Conservation (phyloP, 2,797 vertebrate species). For the Macrochelys suwanniensis region DNA sequence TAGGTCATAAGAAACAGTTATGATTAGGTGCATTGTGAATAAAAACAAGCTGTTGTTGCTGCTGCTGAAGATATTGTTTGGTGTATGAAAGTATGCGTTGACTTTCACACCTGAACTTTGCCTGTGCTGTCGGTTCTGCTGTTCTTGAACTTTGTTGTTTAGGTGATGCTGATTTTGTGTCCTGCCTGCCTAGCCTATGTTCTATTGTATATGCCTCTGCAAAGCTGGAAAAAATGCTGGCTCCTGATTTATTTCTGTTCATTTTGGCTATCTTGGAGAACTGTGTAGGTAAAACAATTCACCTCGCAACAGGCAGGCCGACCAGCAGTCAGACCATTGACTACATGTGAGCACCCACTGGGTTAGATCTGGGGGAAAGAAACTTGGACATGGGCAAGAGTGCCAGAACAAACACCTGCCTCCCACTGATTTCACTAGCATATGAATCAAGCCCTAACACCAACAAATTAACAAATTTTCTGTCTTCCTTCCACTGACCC, state of each 20-base stretch:
- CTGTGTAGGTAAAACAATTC: too few species aligned
- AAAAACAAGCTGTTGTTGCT: background rate
- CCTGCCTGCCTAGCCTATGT: background rate
- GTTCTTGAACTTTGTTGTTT: background rate
- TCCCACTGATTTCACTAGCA: background rate
- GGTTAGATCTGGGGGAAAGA: background rate
- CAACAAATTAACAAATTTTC: background rate
- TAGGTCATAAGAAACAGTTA: background rate
- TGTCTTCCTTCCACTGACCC: background rate
- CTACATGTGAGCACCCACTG: too few species aligned
- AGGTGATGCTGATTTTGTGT: background rate
- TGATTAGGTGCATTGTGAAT: background rate
- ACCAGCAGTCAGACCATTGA: too few species aligned
- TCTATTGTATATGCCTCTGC: background rate
- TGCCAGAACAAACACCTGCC: background rate
- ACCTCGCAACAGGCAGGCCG: too few species aligned
- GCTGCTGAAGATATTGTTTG: background rate
- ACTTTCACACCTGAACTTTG: too few species aligned
- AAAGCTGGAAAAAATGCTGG: background rate
- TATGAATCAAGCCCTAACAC: background rate
- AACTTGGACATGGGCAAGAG: background rate
- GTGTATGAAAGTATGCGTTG: background rate
- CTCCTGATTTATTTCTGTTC: background rate
- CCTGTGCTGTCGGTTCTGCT: background rate
- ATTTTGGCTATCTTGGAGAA: background rate